Evolutionary conservation across 2,113 vertebrate genomes (phyloP).

Genomic region (Spea bombifrons): DNA sequence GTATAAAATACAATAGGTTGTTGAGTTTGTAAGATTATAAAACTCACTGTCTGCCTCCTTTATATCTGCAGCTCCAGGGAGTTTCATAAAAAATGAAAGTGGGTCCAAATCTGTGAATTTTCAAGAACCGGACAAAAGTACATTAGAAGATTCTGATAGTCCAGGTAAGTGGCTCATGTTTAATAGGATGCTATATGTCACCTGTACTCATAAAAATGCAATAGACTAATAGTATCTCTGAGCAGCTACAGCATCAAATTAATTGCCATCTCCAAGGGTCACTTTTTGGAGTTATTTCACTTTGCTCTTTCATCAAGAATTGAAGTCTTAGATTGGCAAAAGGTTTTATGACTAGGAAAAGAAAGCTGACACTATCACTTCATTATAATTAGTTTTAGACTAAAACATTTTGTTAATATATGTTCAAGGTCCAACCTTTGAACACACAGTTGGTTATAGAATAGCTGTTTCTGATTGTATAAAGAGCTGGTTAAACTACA

Average conservation of each 20-base stretch:
- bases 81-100: conserved; percentile 66
- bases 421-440: conserved; percentile 55
- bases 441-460: conserved; percentile 47
- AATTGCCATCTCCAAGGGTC: conserved; percentile 68
- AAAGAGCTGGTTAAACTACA: conserved; percentile 16
- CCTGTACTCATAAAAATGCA: conserved; percentile 56
- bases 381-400: conserved; percentile 69
- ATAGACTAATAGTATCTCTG: conserved; percentile 62
- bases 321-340: conserved; percentile 63
- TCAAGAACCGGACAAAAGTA: conserved; percentile 66
- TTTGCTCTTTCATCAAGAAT: conserved; percentile 70
- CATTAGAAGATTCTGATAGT: conserved; percentile 69
- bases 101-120: conserved; percentile 66
- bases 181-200: conserved; percentile 66
- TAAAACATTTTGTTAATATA: conserved; percentile 62
- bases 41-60: background rate
- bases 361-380: conserved; percentile 69
- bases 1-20: too few species aligned
- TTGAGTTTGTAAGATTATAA: too few species aligned
- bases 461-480: conserved; percentile 47
- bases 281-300: conserved; percentile 64
- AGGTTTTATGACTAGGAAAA: conserved; percentile 66
- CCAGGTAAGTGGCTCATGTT: conserved; percentile 73
- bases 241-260: conserved; percentile 67
- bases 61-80: conserved; percentile 61